phyloP scores from a whole-genome alignment of 2,797 vertebrate species.

The Hydrophis major region DNA sequence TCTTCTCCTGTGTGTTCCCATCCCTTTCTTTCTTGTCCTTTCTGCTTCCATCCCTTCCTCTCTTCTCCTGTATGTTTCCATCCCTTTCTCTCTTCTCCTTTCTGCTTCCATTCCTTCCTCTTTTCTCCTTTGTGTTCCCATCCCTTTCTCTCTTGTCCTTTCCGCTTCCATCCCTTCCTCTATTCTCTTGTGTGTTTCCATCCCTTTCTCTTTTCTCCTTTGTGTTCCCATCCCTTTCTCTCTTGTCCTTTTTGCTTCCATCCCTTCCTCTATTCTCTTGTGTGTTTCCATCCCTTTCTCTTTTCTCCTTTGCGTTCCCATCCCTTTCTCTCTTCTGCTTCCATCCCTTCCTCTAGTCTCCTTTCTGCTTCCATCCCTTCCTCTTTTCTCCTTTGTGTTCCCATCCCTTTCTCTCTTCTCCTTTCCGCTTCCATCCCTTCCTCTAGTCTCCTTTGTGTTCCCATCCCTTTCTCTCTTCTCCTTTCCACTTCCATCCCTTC shows the following conservation, averaged over 20 bases:
- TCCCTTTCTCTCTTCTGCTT: no score
- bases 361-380: no score
- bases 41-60: neutral
- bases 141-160: neutral
- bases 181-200: fast-evolving
- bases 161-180: fast-evolving
- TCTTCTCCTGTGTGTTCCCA: neutral
- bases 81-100: no score
- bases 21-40: neutral
- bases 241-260: no score
- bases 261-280: no score
- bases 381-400: neutral
- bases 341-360: no score
- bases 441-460: fast-evolving
- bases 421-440: neutral
- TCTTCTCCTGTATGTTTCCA: neutral
- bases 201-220: neutral
- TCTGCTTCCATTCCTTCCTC: neutral
- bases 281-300: no score
- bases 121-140: neutral
- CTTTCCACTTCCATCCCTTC: no score
- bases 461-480: neutral
- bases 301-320: fast-evolving
- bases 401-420: no score
- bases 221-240: neutral